Evolutionary conservation across 2,888 invertebrate species (phyloP).

Genomic region (Nephrotoma guestfalica): DNA sequence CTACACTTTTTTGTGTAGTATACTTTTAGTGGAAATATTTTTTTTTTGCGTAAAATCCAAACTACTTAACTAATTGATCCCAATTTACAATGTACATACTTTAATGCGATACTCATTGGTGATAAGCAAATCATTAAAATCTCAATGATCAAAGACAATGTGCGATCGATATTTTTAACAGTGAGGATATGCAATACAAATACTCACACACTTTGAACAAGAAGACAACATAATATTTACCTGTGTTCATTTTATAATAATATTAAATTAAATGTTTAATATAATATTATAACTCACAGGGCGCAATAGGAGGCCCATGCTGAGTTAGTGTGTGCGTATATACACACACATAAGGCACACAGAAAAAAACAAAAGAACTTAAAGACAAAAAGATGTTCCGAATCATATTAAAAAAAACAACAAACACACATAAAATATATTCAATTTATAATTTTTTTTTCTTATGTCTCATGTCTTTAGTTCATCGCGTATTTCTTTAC

Average conservation of each 20-base stretch:
- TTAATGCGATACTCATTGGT: neutral
- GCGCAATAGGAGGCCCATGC: conserved; percentile 2
- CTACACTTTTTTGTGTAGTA: no score
- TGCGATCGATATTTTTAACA: neutral
- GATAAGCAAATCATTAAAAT: neutral
- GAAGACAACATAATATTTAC: neutral
- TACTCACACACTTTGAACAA: neutral
- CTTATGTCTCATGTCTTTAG: neutral
- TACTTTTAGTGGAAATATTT: no score
- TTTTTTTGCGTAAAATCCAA: no score
- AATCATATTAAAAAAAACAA: neutral
- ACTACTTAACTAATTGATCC: no score
- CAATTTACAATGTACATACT: no score
- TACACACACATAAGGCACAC: neutral
- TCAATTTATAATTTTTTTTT: neutral
- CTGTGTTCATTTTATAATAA: neutral
- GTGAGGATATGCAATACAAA: neutral
- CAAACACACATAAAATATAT: neutral
- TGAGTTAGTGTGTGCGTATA: neutral
- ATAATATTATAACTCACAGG: neutral
- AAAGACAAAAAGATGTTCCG: conserved; percentile 4
- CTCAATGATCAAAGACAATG: neutral
- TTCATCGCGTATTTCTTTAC: neutral
- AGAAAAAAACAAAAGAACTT: neutral
- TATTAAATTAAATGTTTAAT: neutral